Evolutionary conservation across 1,140 invertebrate genomes (phyloP).

Genomic region (Planococcus citri): DNA sequence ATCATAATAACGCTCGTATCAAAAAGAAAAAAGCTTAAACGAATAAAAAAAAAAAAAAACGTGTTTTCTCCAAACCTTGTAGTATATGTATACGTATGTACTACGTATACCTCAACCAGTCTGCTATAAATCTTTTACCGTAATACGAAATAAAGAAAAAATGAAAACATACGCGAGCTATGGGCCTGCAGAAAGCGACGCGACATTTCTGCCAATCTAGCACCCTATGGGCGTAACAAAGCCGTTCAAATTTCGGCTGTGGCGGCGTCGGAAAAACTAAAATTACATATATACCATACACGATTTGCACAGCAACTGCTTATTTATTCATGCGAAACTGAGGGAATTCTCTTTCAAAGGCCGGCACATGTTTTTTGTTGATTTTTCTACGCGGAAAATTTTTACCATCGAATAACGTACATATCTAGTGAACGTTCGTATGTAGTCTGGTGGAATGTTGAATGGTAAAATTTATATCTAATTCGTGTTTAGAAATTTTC

Average conservation of each 20-base stretch:
- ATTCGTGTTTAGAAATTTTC: too few species aligned
- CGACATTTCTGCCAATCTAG: not conserved
- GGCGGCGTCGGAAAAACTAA: too few species aligned
- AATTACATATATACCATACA: not conserved
- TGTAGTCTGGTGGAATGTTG: too few species aligned
- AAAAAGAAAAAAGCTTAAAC: not conserved
- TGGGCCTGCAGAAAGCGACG: not conserved
- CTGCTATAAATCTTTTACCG: not conserved
- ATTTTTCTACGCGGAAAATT: too few species aligned
- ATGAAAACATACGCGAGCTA: not conserved
- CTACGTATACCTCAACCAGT: not conserved
- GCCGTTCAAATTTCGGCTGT: not conserved
- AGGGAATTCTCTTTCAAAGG: not conserved
- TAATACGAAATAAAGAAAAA: not conserved
- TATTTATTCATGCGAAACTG: conserved; percentile 3
- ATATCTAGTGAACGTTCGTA: too few species aligned
- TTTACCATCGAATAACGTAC: too few species aligned
- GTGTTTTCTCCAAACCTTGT: not conserved
- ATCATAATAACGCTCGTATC: not conserved
- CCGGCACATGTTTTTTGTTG: not conserved
- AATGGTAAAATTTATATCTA: too few species aligned
- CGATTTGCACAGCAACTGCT: not conserved
- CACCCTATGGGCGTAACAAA: not conserved
- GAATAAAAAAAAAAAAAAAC: too few species aligned
- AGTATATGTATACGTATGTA: too few species aligned